Conservation (phyloP, 2,888 invertebrate genomes). For the Brachypalpus laphriformis region DNA sequence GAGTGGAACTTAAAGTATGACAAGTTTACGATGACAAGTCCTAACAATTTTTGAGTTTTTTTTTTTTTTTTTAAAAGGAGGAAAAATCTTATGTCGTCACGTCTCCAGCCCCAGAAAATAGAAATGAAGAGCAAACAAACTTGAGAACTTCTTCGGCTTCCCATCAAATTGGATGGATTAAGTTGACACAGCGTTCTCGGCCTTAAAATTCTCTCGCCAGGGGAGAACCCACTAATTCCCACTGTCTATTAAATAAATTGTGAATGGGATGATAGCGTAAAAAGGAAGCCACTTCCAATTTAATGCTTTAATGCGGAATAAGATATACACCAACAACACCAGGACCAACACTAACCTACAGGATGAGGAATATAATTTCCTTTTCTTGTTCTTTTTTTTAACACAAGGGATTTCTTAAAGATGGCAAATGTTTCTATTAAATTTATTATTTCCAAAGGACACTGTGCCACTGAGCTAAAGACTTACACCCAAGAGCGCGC, state of each 20-base stretch:
- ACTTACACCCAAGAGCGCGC: neutral
- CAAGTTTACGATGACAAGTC: neutral
- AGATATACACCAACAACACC: neutral
- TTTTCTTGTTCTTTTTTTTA: neutral
- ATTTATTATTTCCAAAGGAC: conserved; percentile 54
- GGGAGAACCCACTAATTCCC: conserved; percentile 28
- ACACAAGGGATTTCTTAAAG: conserved; percentile 27
- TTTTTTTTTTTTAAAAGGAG: neutral
- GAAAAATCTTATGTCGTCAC: neutral
- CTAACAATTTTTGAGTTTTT: neutral
- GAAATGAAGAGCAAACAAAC: conserved; percentile 36
- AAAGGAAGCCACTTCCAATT: conserved; percentile 61
- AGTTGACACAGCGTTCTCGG: conserved; percentile 29
- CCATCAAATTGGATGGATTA: conserved; percentile 34
- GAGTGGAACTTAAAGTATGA: neutral
- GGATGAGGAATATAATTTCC: conserved; percentile 6
- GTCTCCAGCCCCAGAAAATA: neutral
- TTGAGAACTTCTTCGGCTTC: neutral
- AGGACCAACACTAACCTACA: neutral
- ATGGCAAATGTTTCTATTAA: conserved; percentile 54
- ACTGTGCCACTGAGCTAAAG: neutral
- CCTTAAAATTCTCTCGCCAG: neutral
- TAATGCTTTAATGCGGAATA: conserved; percentile 40
- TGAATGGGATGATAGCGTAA: conserved; percentile 39
- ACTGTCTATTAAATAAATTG: conserved; percentile 49